Evolutionary conservation across 2,113 vertebrate species (phyloP), one percentile per base, ranked within the genome.

Genomic region (Lanius ludovicianus): DNA sequence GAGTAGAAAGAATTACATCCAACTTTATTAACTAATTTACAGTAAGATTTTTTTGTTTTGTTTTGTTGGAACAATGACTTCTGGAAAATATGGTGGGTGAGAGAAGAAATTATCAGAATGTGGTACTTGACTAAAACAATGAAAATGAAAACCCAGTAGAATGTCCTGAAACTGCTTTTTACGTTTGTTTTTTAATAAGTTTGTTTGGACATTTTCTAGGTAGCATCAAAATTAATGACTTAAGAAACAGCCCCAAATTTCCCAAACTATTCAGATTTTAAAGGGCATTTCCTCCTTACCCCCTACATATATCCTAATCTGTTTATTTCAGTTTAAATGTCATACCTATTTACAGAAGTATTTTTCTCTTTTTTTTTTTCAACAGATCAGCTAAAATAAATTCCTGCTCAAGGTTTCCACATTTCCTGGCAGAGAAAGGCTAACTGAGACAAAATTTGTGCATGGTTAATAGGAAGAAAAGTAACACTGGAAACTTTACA

Each of bases 371-470:
- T 8, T 42, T 17, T 19, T 63, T 63, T 60, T 74, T 39, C 6
- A 71, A 80, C 13, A 74, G 68, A 47, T 92, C 33, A 74, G 63
- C 56, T 84, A 74, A 92, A 96, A 87, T 73, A 55, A 60, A 86
- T 64, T 94, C 63, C 60, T 80, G 52, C 47, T 95, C 24, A n/a
- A 90, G 92, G 64, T 81, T 94, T 95, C 84, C 73, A 52, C 6
- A 13, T 67, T 96, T 93, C 79, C 75, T 11, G 11, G 37, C 91
- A 94, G 78, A 80, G 33, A 64, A 91, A 88, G 42, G 17, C 50
- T 56, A 90, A 84, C 30, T 3, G 13, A 84, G 83, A 84, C 42
- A 78, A 88, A 93, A 95, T 63, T 3, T 62, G 33, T 69, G 70
- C 62, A 15, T 7, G 12, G 65, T 24, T 74, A 83, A 83, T 10